Percentiles rank a stretch among this genome's conserved stretches.
These are phyloP conservation scores for Coranthus polyacanthus DNA, from an alignment of 2,797 vertebrate species.

Conservation along the genomic window DNA sequence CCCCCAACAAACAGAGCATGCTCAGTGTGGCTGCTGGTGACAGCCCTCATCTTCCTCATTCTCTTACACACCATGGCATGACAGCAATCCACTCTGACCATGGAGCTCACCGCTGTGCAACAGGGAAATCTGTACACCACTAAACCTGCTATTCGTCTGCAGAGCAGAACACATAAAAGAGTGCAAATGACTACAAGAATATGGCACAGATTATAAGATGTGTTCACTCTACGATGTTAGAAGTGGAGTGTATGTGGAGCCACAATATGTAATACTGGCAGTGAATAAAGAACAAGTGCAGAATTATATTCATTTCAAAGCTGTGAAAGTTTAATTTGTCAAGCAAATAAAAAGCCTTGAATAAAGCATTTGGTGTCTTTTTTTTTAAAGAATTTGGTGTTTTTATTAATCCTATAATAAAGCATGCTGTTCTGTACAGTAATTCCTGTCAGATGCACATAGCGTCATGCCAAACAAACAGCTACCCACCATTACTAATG, in stretches of 20 bases:
- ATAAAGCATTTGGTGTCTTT: constrained; percentile 27
- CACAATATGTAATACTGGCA: constrained; percentile 20
- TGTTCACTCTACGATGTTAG: constrained; percentile 28
- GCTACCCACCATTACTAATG: constrained; percentile 47
- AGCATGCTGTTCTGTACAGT: neutral
- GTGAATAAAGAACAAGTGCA: constrained; percentile 12
- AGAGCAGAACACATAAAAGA: constrained; percentile 54
- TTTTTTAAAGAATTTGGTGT: neutral
- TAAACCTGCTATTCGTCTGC: constrained; percentile 54
- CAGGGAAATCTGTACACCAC: constrained; percentile 62
- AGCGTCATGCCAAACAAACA: constrained; percentile 6
- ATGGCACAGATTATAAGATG: constrained; percentile 24
- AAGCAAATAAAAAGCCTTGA: constrained; percentile 16
- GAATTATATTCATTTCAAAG: constrained; percentile 33
- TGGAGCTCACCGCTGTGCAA: constrained; percentile 68
- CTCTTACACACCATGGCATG: constrained; percentile 63
- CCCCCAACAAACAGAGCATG: constrained; percentile 78
- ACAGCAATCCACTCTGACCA: constrained; percentile 73
- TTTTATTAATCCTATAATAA: constrained; percentile 17
- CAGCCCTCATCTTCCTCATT: constrained; percentile 73
- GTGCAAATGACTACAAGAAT: constrained; percentile 34
- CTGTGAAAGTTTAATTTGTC: constrained; percentile 24
- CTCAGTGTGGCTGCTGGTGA: constrained; percentile 77
- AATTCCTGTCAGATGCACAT: neutral
- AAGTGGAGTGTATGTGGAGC: neutral